Percentiles rank a stretch among this genome's conserved stretches.
Evolutionary conservation across 2,113 vertebrate genomes (phyloP).

Genomic region (Oenanthe oenanthe): DNA sequence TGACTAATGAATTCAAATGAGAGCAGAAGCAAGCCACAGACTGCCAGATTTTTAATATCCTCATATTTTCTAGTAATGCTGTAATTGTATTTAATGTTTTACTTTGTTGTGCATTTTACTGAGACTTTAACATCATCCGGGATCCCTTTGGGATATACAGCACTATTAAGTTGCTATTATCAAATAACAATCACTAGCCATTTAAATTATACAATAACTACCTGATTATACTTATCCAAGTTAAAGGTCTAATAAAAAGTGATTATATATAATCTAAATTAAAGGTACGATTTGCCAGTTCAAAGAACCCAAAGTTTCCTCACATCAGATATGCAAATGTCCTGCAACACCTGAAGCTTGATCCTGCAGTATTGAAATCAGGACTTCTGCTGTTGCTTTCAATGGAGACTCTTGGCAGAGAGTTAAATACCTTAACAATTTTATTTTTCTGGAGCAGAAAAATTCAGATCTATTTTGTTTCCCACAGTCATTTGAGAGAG

Average conservation of each 20-base stretch:
- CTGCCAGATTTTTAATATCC: conserved; percentile 40
- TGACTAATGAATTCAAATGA: conserved; percentile 44
- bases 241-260: conserved; percentile 45
- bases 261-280: conserved; percentile 43
- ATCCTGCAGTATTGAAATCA: not conserved
- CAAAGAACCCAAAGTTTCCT: conserved; percentile 25
- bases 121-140: conserved; percentile 44
- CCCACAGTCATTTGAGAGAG: not conserved
- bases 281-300: conserved; percentile 37
- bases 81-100: conserved; percentile 66
- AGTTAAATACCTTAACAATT: not conserved
- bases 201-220: conserved; percentile 66
- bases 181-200: conserved; percentile 55
- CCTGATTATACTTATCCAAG: conserved; percentile 60
- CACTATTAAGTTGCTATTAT: conserved; percentile 59
- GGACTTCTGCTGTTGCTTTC: not conserved
- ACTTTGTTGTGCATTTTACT: conserved; percentile 49
- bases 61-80: conserved; percentile 41
- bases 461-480: not conserved
- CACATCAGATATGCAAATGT: not conserved
- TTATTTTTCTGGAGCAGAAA: not conserved
- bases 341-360: not conserved
- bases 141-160: conserved; percentile 48
- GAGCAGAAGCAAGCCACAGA: conserved; percentile 16
- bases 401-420: not conserved